Percentiles rank a stretch among this genome's conserved stretches.
Conservation (phyloP, 2,797 vertebrate species). For the Cryptoprocta ferox region DNA sequence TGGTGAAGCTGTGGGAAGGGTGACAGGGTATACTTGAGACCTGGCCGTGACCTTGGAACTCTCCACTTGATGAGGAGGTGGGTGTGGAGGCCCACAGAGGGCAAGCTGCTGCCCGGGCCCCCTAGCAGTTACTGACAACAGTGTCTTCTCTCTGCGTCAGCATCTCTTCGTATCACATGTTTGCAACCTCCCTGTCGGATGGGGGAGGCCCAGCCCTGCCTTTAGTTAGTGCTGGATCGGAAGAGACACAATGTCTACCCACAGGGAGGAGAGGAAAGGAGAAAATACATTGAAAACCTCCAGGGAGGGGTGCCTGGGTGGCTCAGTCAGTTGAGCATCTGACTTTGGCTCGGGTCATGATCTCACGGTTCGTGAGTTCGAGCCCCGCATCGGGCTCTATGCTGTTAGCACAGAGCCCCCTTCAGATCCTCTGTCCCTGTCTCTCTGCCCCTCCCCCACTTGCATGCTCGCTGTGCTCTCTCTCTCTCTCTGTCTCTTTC, state of each 20-base stretch:
- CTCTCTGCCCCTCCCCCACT: no score
- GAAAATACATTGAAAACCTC: neutral
- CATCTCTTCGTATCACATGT: neutral
- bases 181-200: neutral
- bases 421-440: no score
- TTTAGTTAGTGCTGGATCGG: neutral
- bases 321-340: no score
- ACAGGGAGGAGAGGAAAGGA: neutral
- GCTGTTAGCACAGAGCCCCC: no score
- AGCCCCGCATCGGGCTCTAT: no score
- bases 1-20: constrained; percentile 54
- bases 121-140: neutral
- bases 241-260: neutral
- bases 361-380: no score
- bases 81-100: neutral
- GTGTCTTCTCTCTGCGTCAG: neutral
- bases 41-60: no score
- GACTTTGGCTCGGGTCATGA: no score
- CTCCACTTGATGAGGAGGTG: neutral
- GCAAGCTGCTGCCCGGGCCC: neutral
- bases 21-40: neutral
- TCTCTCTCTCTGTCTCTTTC: no score
- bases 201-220: neutral
- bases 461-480: no score
- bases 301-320: neutral